Evolutionary conservation across 2,113 vertebrate species (phyloP).

Genomic region (Lophochroa leadbeateri): DNA sequence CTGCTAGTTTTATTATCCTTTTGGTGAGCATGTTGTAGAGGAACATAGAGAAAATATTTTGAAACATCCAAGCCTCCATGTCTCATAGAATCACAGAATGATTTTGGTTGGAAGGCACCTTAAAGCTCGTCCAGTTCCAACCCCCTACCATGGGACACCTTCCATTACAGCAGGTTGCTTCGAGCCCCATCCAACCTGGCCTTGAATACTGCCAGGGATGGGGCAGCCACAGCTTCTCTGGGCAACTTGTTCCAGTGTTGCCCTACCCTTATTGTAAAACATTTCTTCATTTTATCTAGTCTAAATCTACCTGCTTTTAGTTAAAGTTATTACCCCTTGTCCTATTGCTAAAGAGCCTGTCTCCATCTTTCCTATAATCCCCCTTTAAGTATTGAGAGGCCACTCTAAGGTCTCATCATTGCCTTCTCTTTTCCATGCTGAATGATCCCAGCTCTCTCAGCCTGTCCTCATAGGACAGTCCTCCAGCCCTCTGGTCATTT

Average conservation of each 20-base stretch:
- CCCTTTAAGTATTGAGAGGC: not conserved
- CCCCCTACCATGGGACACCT: not conserved
- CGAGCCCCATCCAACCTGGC: not conserved
- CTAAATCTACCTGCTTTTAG: not conserved
- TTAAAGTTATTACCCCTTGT: not conserved
- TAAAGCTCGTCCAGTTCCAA: not conserved
- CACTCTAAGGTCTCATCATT: not conserved
- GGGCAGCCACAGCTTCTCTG: not conserved
- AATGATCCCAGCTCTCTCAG: not conserved
- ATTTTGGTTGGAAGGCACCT: not conserved
- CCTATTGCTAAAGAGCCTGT: not conserved
- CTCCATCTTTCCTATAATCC: not conserved
- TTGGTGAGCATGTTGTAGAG: not conserved
- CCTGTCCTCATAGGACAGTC: not conserved
- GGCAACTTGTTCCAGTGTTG: not conserved
- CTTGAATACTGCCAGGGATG: not conserved
- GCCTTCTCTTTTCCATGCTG: not conserved
- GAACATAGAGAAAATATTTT: not conserved
- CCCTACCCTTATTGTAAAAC: not conserved
- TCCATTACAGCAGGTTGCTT: not conserved
- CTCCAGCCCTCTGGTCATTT: not conserved
- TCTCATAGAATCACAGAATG: not conserved
- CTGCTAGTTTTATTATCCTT: not conserved
- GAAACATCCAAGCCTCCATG: not conserved
- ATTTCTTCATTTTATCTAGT: not conserved